phyloP scores from a whole-genome alignment of 92 coral and sea anemone genomes.

The Epizoanthus illoricatus region DNA sequence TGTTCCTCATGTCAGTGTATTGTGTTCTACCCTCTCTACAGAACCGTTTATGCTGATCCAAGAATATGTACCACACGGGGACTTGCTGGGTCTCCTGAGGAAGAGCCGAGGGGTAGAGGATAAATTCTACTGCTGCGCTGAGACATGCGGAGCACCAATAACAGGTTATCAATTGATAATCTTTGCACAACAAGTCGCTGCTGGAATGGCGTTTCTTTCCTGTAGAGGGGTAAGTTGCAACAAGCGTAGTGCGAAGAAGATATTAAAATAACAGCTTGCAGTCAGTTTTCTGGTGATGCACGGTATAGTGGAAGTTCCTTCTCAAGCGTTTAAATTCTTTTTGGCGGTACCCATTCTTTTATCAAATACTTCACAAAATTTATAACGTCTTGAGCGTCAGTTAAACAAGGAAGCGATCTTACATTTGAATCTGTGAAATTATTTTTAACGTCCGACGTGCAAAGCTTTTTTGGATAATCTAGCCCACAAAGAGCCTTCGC shows the following conservation, averaged over 20 bases:
- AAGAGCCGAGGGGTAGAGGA: slow-evolving; percentile 61
- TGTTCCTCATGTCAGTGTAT: no score
- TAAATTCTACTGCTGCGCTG: slow-evolving; percentile 49
- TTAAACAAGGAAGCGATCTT: no score
- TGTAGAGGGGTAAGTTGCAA: slow-evolving; percentile 26
- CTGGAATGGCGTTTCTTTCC: slow-evolving; percentile 61
- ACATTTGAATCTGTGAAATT: no score
- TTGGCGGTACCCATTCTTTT: no score
- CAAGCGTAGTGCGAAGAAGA: neutral
- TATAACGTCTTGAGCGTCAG: no score
- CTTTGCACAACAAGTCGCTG: slow-evolving; percentile 61
- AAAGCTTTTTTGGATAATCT: no score
- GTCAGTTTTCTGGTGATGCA: no score
- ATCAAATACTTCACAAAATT: no score
- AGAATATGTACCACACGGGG: slow-evolving; percentile 61
- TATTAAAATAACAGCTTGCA: no score
- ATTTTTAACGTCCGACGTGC: no score
- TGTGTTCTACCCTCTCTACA: neutral
- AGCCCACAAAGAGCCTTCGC: neutral
- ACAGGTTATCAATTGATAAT: slow-evolving; percentile 50
- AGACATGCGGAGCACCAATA: slow-evolving; percentile 43
- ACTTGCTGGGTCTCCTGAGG: slow-evolving; percentile 57
- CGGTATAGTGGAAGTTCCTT: no score
- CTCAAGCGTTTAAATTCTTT: no score
- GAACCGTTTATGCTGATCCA: slow-evolving; percentile 49